phyloP scores from a whole-genome alignment of 2,888 invertebrate species.

The Micoletzkya japonica region DNA sequence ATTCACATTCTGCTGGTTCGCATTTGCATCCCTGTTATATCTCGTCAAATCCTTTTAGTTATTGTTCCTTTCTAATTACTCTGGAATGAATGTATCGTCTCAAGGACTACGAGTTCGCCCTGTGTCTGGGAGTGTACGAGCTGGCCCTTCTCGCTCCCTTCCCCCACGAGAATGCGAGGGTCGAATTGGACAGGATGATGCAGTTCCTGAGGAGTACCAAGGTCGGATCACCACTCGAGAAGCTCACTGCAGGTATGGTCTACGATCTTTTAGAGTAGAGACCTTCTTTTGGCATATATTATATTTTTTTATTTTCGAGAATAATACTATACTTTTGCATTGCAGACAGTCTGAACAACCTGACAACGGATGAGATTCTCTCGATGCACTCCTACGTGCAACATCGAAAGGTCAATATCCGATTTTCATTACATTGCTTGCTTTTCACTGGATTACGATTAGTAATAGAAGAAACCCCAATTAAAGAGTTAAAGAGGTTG shows the following conservation, averaged over 20 bases:
- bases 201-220: conserved; percentile 47
- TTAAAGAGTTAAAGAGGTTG: too few species aligned
- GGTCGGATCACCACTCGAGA: conserved; percentile 45
- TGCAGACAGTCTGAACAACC: conserved; percentile 32
- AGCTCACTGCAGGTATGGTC: conserved; percentile 73
- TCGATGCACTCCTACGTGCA: conserved; percentile 48
- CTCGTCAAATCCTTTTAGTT: not conserved
- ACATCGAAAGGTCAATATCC: conserved; percentile 32
- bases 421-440: not conserved
- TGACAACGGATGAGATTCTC: conserved; percentile 51
- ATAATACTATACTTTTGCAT: not conserved
- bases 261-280: not conserved
- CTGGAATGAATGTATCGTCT: conserved; percentile 38
- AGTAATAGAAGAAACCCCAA: too few species aligned
- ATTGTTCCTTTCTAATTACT: conserved; percentile 23
- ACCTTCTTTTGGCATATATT: not conserved
- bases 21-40: not conserved
- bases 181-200: conserved; percentile 44
- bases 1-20: not conserved
- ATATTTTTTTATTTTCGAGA: not conserved
- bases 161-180: conserved; percentile 23
- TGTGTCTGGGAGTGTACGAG: conserved; percentile 57
- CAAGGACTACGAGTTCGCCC: conserved; percentile 56
- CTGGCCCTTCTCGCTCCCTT: conserved; percentile 39
- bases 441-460: too few species aligned